Base-by-base conservation (phyloP, 2,888 invertebrate species). In the Stenoptilia bipunctidactyla region DNA sequence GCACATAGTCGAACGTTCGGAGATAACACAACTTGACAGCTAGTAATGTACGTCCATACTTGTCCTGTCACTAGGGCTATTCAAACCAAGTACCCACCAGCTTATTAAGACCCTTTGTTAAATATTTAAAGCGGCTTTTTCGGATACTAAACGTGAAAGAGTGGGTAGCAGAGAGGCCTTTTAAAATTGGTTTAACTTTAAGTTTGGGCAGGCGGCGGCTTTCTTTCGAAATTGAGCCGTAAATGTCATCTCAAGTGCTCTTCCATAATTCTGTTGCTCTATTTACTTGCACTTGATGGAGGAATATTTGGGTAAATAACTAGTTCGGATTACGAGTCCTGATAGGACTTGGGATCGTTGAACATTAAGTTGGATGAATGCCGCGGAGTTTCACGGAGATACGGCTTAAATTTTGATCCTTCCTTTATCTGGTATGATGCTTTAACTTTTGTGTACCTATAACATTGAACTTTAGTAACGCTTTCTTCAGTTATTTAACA, bases 161-260 rank as follows among this genome's bases (percentile, higher is more conserved):
- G 8, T 8, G 20, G 20, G 8, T 3, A 8, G 20, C 20, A 20
- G 20, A 8, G 20, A 20, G 8, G 20, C 20, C 20, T 5, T 8
- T 20, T 8, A 20, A 20, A 20, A 20, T 3, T 20, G 20, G 20
- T 5, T 20, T 5, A 20, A 5, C 20, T 20, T 8, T 20, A 57
- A 66, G 69, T 65, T 67, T 61, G 62, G 55, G 55, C 58, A 58
- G 64, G 55, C 59, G 62, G 59, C 72, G 68, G 65, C 66, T 66
- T 60, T 65, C 76, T 66, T 71, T 76, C 63, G 62, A 68, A 73
- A 83, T 83, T 77, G 79, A 80, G 80, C 79, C 80, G 79, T 83
- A 83, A 83, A 83, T 58, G 80, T 82, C 83, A 68, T 62, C 55
- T 72, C 69, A 65, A 74, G 73, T 73, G 66, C 65, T 58, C 68